Evolutionary conservation across 2,888 invertebrate species (phyloP).

Genomic region (Bhutanitis thaidina): DNA sequence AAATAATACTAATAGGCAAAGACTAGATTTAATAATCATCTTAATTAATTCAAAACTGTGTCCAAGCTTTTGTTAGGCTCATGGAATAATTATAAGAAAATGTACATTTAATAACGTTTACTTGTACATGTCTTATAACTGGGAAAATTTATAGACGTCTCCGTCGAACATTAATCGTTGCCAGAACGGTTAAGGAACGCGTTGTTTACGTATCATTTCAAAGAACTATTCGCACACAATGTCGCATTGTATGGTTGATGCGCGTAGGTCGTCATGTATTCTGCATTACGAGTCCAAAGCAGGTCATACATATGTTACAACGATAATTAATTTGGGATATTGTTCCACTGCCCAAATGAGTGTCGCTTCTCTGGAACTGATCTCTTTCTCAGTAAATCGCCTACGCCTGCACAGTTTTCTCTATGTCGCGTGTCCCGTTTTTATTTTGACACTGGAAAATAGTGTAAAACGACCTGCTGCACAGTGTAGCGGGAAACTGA

Average conservation of each 20-base stretch:
- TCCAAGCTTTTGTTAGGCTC: no score
- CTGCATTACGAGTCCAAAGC: conserved; percentile 33
- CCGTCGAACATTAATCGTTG: background rate
- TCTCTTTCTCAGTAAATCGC: conserved; percentile 20
- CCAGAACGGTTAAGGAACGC: background rate
- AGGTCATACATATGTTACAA: conserved; percentile 38
- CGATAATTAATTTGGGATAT: conserved; percentile 37
- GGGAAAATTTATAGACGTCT: no score
- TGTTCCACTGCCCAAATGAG: conserved; percentile 27
- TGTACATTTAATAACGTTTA: no score
- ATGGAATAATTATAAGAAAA: no score
- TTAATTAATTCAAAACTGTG: no score
- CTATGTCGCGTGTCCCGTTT: background rate
- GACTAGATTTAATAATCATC: no score
- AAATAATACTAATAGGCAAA: no score
- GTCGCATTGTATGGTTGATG: conserved; percentile 49
- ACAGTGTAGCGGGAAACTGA: no score
- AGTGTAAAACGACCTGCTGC: no score
- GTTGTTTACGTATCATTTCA: conserved; percentile 28
- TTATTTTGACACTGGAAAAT: no score
- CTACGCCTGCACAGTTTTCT: conserved; percentile 21
- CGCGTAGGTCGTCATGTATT: conserved; percentile 44
- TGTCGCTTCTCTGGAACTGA: conserved; percentile 21
- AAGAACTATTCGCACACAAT: conserved; percentile 33
- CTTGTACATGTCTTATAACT: no score